Base-by-base conservation (phyloP, 2,797 vertebrate genomes). In the Borostomias antarcticus region DNA sequence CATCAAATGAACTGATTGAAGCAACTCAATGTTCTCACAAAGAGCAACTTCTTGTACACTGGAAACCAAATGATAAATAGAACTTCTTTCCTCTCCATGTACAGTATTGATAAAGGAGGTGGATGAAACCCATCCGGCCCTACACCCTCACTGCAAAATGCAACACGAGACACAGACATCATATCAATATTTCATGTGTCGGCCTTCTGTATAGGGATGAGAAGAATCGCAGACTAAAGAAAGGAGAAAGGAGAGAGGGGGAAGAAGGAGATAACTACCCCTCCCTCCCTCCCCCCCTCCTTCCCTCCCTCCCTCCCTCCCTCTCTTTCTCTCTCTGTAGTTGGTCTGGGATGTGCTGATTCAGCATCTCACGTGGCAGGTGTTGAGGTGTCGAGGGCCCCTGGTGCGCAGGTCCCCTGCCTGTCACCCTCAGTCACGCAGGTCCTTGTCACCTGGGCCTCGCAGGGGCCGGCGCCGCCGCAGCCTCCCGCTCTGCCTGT, bases 361-460 rank as follows among this genome's bases (percentile, higher is more conserved):
- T 78, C 83, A 74, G 88, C 88, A 87, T 69, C 82, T 88, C 75
- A 65, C 15, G 19, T 81, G 82, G 86, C 84, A 87, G 81, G 82
- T 89, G 85, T 81, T 61, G 76, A 60, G 58, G 78, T 81, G 83
- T 79, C 80, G 82, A 56, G 73, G 74, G 82, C 84, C 86, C 86
- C 86, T 58, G 75, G 87, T 84, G 88, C 80, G 86, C 80, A 69
- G 77, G 86, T 87, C 86, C 85, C 73, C 65, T 72, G 82, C 85
- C 87, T 89, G 92, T 92, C 91, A 92, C 86, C 88, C 90, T 82
- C 77, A 80, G 85, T 92, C 86, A 83, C 81, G 40, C 82, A 19
- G 65, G 71, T 74, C 75, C 79, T 80, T 76, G 73, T 90, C 89
- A 89, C 86, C 84, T 74, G 85, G 81, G 10, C n/a, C 54, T 35